A percentile compares a stretch with the other conserved stretches of the same genome.
Conservation (phyloP, 2,113 vertebrate genomes). For the Cololabis saira region DNA sequence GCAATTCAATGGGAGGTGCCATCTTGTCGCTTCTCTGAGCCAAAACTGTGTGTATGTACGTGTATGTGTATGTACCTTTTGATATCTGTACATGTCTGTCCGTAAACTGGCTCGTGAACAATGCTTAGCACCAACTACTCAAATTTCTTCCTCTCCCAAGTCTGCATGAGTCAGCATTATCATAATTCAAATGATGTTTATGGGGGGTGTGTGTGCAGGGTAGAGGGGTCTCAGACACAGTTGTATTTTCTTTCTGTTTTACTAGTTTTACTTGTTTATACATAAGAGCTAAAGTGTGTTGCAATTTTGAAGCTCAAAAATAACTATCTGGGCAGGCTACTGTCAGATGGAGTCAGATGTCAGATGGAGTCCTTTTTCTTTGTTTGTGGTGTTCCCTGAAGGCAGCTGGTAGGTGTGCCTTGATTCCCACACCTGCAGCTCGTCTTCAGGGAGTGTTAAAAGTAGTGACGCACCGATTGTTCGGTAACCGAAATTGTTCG, state of each 20-base stretch:
- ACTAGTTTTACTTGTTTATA: conserved; percentile 57
- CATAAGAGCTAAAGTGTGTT: conserved; percentile 62
- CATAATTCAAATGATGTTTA: conserved; percentile 36
- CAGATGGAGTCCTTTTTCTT: too few relatives aligned
- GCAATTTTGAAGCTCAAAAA: conserved; percentile 53
- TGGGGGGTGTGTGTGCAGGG: conserved; percentile 10
- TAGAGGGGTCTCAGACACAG: not conserved
- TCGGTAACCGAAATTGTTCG: too few relatives aligned
- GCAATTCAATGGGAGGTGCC: conserved; percentile 64
- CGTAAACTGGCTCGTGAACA: conserved; percentile 36
- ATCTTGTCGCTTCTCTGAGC: conserved; percentile 57
- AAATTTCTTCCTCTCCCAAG: conserved; percentile 33
- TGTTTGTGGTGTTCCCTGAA: too few relatives aligned
- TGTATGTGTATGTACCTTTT: conserved; percentile 26
- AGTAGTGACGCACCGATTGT: too few relatives aligned
- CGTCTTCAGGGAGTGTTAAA: too few relatives aligned
- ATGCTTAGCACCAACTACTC: conserved; percentile 36
- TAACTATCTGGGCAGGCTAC: conserved; percentile 55
- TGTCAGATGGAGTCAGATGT: conserved; percentile 57
- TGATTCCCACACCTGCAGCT: too few relatives aligned
- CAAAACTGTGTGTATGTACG: conserved; percentile 43
- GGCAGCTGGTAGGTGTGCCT: too few relatives aligned
- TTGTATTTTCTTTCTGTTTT: conserved; percentile 8
- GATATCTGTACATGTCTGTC: conserved; percentile 19
- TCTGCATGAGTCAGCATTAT: conserved; percentile 53